Conservation (phyloP, 2,888 invertebrate species). For the Melolontha melolontha region DNA sequence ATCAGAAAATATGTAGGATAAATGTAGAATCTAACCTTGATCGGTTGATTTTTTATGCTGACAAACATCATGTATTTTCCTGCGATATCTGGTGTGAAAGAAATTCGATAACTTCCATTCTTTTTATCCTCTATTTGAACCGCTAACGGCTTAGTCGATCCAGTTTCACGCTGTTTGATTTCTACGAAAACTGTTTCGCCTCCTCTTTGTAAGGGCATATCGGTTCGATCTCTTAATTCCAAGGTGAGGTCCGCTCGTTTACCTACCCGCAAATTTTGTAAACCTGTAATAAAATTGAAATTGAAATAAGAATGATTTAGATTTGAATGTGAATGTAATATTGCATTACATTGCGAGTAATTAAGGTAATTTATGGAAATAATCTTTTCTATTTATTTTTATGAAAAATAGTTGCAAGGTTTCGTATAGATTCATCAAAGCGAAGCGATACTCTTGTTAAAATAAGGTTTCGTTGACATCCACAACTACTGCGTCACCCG, state of each 20-base stretch:
- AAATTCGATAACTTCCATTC: slow-evolving; percentile 75
- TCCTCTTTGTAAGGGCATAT: slow-evolving; percentile 75
- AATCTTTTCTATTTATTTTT: too few relatives aligned
- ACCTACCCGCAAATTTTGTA: slow-evolving; percentile 73
- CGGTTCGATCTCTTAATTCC: slow-evolving; percentile 73
- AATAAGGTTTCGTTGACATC: too few relatives aligned
- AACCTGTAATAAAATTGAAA: slow-evolving; percentile 63
- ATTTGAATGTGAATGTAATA: slow-evolving; percentile 2
- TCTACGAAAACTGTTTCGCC: slow-evolving; percentile 73
- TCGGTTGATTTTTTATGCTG: slow-evolving; percentile 73
- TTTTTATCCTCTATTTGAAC: slow-evolving; percentile 72
- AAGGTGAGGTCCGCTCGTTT: slow-evolving; percentile 72
- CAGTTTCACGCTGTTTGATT: slow-evolving; percentile 69
- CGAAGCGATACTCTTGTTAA: too few relatives aligned
- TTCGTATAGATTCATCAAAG: too few relatives aligned
- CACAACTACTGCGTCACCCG: too few relatives aligned
- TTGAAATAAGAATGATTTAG: neutral
- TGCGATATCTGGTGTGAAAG: slow-evolving; percentile 73
- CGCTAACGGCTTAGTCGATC: slow-evolving; percentile 59
- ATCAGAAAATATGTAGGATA: neutral
- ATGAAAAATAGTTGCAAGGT: too few relatives aligned
- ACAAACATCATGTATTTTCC: slow-evolving; percentile 74
- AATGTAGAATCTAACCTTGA: slow-evolving; percentile 73
- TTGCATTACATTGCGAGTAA: neutral
- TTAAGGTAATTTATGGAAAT: neutral